These are phyloP conservation scores for Microcebus tavaratra DNA, from an alignment of 2,113 vertebrate genomes.

Conservation along the genomic window DNA sequence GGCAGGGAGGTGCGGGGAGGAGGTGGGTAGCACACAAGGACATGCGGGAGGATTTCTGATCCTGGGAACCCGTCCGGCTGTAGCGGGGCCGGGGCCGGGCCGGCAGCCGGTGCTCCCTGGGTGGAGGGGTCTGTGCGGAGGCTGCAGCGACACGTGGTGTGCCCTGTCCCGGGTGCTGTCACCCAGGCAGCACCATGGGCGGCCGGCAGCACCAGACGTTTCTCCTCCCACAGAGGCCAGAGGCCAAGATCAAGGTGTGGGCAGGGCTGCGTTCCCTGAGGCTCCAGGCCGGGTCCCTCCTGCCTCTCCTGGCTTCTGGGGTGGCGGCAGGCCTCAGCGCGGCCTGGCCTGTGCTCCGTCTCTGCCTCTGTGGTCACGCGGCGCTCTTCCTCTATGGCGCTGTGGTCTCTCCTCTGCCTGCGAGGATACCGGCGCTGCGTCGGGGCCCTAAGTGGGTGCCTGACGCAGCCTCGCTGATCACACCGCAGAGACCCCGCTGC, in stretches of 20 bases:
- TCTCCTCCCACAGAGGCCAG: background rate
- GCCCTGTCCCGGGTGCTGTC: background rate
- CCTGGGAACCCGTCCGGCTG: too few relatives aligned
- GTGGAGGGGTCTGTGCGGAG: too few relatives aligned
- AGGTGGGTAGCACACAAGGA: fast-evolving
- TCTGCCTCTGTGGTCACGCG: too few relatives aligned
- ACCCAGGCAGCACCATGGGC: background rate
- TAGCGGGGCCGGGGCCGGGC: too few relatives aligned
- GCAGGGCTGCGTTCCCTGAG: fast-evolving
- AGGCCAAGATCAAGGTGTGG: too few relatives aligned
- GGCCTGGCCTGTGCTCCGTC: background rate
- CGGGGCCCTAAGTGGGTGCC: fast-evolving
- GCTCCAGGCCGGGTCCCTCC: background rate
- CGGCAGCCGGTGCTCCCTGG: background rate
- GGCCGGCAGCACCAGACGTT: background rate
- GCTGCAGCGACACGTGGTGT: background rate
- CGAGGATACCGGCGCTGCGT: fast-evolving
- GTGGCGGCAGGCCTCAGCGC: background rate
- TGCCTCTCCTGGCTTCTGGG: background rate
- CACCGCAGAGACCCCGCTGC: background rate
- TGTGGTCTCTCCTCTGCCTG: too few relatives aligned
- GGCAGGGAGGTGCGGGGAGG: background rate
- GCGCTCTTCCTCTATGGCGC: background rate
- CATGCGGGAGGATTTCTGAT: background rate
- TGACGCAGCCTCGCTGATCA: too few relatives aligned